A percentile compares a stretch with the other conserved stretches of the same genome.
Evolutionary conservation across 2,113 vertebrate species (phyloP).

Genomic region (Megaleporinus macrocephalus): DNA sequence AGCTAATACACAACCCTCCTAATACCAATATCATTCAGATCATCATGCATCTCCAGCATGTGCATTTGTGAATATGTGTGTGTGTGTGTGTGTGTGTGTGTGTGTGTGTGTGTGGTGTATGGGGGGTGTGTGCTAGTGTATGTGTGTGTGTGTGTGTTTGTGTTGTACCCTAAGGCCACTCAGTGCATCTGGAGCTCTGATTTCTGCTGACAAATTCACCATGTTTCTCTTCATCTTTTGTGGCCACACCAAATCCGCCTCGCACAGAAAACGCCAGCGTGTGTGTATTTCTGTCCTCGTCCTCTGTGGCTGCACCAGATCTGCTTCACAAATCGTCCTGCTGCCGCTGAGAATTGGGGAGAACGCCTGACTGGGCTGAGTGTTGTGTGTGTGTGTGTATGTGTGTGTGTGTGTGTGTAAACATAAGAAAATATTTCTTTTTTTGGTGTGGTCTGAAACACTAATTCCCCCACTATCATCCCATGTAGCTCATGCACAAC

Average conservation of each 20-base stretch:
- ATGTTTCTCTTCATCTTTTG: conserved; percentile 40
- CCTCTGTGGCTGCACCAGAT: conserved; percentile 17
- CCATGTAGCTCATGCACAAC: not conserved
- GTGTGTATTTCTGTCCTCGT: conserved; percentile 20
- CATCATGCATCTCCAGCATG: not conserved
- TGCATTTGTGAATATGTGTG: not conserved
- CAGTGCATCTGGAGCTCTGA: conserved; percentile 33
- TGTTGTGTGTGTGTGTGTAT: not conserved
- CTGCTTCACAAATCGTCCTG: conserved; percentile 17
- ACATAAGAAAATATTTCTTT: not conserved
- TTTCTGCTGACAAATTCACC: conserved; percentile 50
- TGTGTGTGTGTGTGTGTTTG: conserved; percentile 8
- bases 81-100: conserved; percentile 12
- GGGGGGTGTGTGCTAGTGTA: conserved; percentile 8
- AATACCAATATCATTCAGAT: not conserved
- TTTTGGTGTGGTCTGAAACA: not conserved
- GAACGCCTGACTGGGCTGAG: not conserved
- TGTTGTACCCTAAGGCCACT: not conserved
- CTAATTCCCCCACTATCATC: not conserved
- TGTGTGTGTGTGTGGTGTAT: conserved; percentile 5
- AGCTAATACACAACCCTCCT: too few species aligned
- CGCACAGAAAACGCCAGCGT: not conserved
- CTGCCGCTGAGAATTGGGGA: conserved; percentile 14
- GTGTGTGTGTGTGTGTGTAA: not conserved
- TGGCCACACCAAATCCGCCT: conserved; percentile 37